A percentile compares a stretch with the other conserved stretches of the same genome.
These are phyloP conservation scores for Aspiorhynchus laticeps DNA, from an alignment of 2,113 vertebrate genomes.

Conservation along the genomic window DNA sequence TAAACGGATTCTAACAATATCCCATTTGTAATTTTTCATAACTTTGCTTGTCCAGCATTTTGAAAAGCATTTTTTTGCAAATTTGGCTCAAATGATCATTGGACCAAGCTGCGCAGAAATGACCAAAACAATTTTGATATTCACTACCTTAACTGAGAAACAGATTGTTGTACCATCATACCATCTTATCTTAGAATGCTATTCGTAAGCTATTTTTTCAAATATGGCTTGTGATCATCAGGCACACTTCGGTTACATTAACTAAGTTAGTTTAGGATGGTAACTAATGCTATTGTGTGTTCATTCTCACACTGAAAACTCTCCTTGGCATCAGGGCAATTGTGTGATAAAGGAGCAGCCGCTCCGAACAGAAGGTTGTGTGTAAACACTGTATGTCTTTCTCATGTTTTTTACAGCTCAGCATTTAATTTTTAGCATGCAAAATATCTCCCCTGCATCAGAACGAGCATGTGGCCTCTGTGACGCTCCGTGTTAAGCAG, in stretches of 20 bases:
- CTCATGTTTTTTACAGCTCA: not conserved
- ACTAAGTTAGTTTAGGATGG: not conserved
- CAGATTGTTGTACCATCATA: not conserved
- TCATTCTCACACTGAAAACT: not conserved
- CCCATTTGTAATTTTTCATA: not conserved
- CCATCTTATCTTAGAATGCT: not conserved
- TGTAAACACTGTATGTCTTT: not conserved
- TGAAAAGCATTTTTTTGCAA: not conserved
- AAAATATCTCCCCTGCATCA: not conserved
- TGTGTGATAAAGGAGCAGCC: not conserved
- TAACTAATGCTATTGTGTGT: not conserved
- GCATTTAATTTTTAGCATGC: not conserved
- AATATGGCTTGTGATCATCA: not conserved
- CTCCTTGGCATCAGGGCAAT: not conserved
- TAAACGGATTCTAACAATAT: not conserved
- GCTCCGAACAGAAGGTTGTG: not conserved
- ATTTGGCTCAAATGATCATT: not conserved
- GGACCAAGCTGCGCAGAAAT: not conserved
- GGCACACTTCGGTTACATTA: not conserved
- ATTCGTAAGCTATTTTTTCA: not conserved
- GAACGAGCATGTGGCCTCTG: not conserved
- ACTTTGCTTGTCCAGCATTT: not conserved
- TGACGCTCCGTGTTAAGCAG: not conserved
- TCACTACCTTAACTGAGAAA: not conserved
- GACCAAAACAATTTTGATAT: not conserved